These are phyloP conservation scores for Gulo gulo DNA, from an alignment of 2,113 vertebrate genomes.

Conservation along the genomic window DNA sequence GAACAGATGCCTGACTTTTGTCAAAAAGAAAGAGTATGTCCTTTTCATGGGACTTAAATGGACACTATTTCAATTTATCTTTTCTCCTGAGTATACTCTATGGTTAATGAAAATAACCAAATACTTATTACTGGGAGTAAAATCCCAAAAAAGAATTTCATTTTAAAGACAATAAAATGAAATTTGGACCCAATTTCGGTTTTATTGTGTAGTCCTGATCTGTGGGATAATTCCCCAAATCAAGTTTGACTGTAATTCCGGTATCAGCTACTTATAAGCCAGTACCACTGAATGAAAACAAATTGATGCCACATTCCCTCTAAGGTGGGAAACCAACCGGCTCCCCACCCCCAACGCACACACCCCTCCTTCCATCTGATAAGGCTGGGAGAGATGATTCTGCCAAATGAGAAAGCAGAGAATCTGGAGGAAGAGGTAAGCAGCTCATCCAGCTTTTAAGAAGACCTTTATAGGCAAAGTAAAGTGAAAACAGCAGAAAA, in stretches of 20 bases:
- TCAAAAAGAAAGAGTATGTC: conserved; percentile 60
- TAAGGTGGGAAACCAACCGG: background rate
- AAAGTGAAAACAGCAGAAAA: conserved; percentile 63
- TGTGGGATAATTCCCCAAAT: background rate
- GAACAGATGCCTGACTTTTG: conserved; percentile 53
- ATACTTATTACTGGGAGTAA: background rate
- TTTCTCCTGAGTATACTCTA: background rate
- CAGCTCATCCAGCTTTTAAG: conserved; percentile 27
- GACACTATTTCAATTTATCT: conserved; percentile 65
- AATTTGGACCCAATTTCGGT: background rate
- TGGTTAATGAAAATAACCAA: background rate
- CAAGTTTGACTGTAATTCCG: background rate
- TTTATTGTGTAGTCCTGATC: background rate
- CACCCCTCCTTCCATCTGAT: background rate
- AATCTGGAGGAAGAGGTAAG: background rate
- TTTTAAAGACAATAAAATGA: background rate
- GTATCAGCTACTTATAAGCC: background rate
- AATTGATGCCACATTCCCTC: background rate
- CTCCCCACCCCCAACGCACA: background rate
- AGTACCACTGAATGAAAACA: background rate
- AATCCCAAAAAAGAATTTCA: conserved; percentile 19
- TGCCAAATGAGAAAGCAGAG: conserved; percentile 11
- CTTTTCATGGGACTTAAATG: conserved; percentile 57
- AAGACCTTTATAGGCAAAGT: conserved; percentile 52
- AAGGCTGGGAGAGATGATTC: background rate